Conservation (phyloP, 2,113 vertebrate species). For the Collichthys lucidus region DNA sequence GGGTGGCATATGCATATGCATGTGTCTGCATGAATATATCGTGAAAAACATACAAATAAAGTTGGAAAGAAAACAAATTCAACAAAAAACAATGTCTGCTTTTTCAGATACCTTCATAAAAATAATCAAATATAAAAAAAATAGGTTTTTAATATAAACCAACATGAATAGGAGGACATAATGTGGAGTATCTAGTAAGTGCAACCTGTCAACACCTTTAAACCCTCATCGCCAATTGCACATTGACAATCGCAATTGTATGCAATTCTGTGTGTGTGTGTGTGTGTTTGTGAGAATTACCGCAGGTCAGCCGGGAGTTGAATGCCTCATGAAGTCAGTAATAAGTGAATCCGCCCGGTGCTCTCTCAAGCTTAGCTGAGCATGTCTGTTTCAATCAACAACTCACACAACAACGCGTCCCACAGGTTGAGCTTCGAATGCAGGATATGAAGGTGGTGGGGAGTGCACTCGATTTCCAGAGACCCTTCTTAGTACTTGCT, state of each 20-base stretch:
- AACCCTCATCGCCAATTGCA: conserved; percentile 3
- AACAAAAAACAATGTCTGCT: not conserved
- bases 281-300: conserved; percentile 26
- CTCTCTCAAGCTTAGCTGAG: conserved; percentile 50
- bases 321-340: conserved; percentile 52
- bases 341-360: conserved; percentile 46
- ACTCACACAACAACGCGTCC: conserved; percentile 32
- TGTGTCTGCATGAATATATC: too few species aligned
- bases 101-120: not conserved
- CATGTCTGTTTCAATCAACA: conserved; percentile 59
- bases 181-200: conserved; percentile 7
- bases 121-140: not conserved
- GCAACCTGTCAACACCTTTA: conserved; percentile 21
- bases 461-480: not conserved
- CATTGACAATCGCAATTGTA: conserved; percentile 8
- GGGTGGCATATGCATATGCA: too few species aligned
- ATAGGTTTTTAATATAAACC: not conserved
- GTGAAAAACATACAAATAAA: too few species aligned
- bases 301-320: conserved; percentile 26
- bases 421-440: conserved; percentile 30
- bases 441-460: not conserved
- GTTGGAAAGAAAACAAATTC: too few species aligned
- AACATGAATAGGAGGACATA: not conserved
- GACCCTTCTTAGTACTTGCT: not conserved
- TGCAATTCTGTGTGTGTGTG: not conserved